phyloP scores from a whole-genome alignment of 2,888 invertebrate species.

The Ennomos fuscantarius region DNA sequence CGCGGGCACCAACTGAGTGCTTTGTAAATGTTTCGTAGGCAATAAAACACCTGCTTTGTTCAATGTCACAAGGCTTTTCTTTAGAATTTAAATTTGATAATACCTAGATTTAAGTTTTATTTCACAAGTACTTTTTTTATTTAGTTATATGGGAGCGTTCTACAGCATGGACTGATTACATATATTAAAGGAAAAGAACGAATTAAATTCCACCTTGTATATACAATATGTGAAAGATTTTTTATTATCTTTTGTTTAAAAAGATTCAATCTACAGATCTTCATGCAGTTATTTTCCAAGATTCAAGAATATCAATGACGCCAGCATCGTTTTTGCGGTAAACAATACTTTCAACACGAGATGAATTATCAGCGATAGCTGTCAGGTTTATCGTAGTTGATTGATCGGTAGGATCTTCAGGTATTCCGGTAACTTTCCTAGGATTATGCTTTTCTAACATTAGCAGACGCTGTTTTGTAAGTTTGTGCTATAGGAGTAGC shows the following conservation, averaged over 20 bases:
- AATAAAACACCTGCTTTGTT: too few relatives aligned
- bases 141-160: too few relatives aligned
- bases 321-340: constrained; percentile 29
- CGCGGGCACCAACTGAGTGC: too few relatives aligned
- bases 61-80: too few relatives aligned
- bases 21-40: too few relatives aligned
- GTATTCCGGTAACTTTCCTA: constrained; percentile 46
- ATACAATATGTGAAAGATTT: not conserved
- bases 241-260: constrained; percentile 14
- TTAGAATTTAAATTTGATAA: too few relatives aligned
- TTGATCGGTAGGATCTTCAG: constrained; percentile 41
- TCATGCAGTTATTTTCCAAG: constrained; percentile 11
- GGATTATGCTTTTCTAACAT: constrained; percentile 19
- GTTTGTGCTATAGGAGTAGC: not conserved
- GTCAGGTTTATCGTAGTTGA: constrained; percentile 47
- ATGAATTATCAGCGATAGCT: constrained; percentile 31
- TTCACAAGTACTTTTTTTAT: too few relatives aligned
- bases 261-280: constrained; percentile 12
- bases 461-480: not conserved
- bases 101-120: too few relatives aligned
- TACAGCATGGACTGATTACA: too few relatives aligned
- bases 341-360: constrained; percentile 39
- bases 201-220: too few relatives aligned
- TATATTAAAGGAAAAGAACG: too few relatives aligned
- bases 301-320: constrained; percentile 21